A percentile compares a stretch with the other conserved stretches of the same genome.
These are phyloP conservation scores for Aselliscus stoliczkanus DNA, from an alignment of 2,797 vertebrate genomes.

Conservation along the genomic window DNA sequence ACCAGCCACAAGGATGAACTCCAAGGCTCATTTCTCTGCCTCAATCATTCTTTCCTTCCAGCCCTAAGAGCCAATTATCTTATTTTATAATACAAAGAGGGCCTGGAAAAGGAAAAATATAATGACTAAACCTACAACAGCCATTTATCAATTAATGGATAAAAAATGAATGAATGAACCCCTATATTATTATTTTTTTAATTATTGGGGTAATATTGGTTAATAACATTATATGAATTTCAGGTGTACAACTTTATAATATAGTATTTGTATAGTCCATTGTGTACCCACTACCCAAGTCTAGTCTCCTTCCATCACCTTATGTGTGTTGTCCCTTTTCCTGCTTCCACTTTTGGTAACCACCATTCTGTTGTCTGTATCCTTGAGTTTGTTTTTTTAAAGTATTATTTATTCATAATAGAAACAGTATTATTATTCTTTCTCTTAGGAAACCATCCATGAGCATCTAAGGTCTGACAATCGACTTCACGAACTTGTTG, in stretches of 20 bases:
- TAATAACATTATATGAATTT: too few species aligned
- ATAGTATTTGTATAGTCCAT: too few species aligned
- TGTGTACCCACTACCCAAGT: too few species aligned
- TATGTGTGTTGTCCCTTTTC: too few species aligned
- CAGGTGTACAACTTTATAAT: too few species aligned
- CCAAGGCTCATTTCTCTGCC: background rate
- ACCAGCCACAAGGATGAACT: background rate
- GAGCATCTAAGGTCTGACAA: too few species aligned
- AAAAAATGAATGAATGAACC: background rate
- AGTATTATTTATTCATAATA: background rate
- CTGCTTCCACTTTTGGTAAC: too few species aligned
- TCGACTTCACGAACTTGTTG: too few species aligned
- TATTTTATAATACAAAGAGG: background rate
- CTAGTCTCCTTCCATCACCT: too few species aligned
- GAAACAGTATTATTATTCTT: background rate
- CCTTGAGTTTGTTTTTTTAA: too few species aligned
- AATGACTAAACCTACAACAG: background rate
- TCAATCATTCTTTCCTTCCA: background rate
- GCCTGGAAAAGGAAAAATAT: background rate
- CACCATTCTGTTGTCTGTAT: too few species aligned
- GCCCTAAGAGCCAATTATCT: background rate
- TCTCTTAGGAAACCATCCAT: background rate
- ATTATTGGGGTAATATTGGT: too few species aligned
- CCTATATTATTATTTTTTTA: background rate
- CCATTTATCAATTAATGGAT: background rate